Evolutionary conservation across 2,888 invertebrate species (phyloP).

Genomic region (Drosophila mulleri): DNA sequence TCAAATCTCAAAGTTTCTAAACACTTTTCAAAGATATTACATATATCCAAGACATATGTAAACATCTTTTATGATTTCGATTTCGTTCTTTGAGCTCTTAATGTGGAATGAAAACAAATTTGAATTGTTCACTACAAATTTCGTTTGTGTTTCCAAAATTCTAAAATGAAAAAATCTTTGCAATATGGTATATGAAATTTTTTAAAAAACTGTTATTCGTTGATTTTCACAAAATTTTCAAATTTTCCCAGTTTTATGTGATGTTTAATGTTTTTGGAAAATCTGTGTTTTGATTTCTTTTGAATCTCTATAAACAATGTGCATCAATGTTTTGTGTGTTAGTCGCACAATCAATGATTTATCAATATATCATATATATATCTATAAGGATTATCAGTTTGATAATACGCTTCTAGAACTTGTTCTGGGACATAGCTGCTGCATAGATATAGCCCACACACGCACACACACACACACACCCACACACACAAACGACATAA

Average conservation of each 20-base stretch:
- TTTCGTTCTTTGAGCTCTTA: conserved; percentile 53
- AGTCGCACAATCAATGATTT: conserved; percentile 42
- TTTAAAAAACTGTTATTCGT: conserved; percentile 8
- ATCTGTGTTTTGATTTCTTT: conserved; percentile 7
- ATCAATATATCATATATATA: conserved; percentile 5
- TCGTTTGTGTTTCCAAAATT: conserved; percentile 44
- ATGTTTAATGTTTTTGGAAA: conserved; percentile 20
- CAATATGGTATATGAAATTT: not conserved
- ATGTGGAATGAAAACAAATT: conserved; percentile 70
- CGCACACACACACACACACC: conserved; percentile 13
- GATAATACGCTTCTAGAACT: conserved; percentile 57
- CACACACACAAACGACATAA: conserved; percentile 20
- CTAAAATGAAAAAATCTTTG: conserved; percentile 2
- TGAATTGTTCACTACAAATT: conserved; percentile 6
- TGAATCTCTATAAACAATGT: conserved; percentile 24
- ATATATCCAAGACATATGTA: conserved; percentile 11
- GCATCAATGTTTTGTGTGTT: conserved; percentile 59
- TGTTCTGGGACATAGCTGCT: conserved; percentile 37
- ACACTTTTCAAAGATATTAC: conserved; percentile 9
- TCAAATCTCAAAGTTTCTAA: not conserved
- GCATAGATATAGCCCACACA: conserved; percentile 37
- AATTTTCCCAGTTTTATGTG: conserved; percentile 22
- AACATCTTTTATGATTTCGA: not conserved
- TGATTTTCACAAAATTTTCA: conserved; percentile 17
- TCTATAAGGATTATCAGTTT: conserved; percentile 11